These are phyloP conservation scores for Drosophila leontia DNA, from an alignment of 1,140 invertebrate genomes.

Conservation along the genomic window DNA sequence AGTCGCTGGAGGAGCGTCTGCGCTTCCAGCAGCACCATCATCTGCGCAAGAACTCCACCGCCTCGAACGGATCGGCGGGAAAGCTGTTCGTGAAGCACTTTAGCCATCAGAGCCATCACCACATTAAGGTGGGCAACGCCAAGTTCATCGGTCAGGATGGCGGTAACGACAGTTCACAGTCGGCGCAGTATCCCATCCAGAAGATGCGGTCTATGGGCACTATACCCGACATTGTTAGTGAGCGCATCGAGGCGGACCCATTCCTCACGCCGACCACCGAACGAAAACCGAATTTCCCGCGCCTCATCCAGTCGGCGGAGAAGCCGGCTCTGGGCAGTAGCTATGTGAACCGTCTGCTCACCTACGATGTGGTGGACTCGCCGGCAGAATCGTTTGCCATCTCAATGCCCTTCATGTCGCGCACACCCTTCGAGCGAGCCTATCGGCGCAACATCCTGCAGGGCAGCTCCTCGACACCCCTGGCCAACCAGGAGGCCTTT, in stretches of 20 bases:
- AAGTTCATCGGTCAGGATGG: constrained; percentile 82
- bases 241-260: constrained; percentile 76
- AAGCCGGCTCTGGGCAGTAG: constrained; percentile 53
- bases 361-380: constrained; percentile 74
- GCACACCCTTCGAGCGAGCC: constrained; percentile 80
- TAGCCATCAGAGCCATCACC: constrained; percentile 40
- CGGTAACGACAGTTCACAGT: constrained; percentile 57
- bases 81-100: constrained; percentile 73
- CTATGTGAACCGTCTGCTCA: constrained; percentile 65
- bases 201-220: constrained; percentile 84
- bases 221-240: constrained; percentile 78
- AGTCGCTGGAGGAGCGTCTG: constrained; percentile 62
- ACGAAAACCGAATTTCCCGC: constrained; percentile 65
- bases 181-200: constrained; percentile 75
- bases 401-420: constrained; percentile 68
- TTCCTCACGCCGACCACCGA: constrained; percentile 80
- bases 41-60: constrained; percentile 69
- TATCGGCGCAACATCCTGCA: constrained; percentile 73
- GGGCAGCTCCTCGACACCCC: constrained; percentile 50
- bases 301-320: constrained; percentile 68
- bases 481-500: constrained; percentile 59
- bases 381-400: constrained; percentile 45
- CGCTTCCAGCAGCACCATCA: constrained; percentile 64
- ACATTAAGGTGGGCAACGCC: constrained; percentile 80
- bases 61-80: constrained; percentile 66